Evolutionary conservation across 2,797 vertebrate species (phyloP).

Genomic region (Acrossocheilus fasciatus): DNA sequence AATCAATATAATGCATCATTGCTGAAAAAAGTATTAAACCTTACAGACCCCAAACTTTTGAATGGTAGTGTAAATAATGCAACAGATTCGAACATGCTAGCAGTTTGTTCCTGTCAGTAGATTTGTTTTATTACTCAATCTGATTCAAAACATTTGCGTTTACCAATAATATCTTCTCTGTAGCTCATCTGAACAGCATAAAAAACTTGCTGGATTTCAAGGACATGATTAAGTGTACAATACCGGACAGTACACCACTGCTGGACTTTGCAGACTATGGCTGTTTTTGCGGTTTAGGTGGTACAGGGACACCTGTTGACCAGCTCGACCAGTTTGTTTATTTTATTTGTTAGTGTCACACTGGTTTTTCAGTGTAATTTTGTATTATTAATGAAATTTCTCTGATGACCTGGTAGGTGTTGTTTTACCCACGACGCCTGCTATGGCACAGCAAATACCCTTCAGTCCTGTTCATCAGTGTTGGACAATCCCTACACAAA

Average conservation of each 20-base stretch:
- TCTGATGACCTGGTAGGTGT: slow-evolving; percentile 42
- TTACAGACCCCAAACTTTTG: neutral
- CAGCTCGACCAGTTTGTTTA: slow-evolving; percentile 57
- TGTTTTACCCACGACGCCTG: slow-evolving; percentile 56
- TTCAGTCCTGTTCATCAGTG: slow-evolving; percentile 30
- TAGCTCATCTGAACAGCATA: neutral
- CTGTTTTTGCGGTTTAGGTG: slow-evolving; percentile 65
- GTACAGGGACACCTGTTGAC: slow-evolving; percentile 59
- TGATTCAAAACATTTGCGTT: neutral
- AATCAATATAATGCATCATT: neutral
- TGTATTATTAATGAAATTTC: neutral
- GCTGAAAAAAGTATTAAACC: neutral
- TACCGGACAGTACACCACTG: slow-evolving; percentile 53
- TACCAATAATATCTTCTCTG: neutral
- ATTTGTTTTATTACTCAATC: neutral
- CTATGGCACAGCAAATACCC: slow-evolving; percentile 33
- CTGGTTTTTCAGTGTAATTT: neutral
- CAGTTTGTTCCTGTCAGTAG: neutral
- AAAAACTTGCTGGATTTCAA: slow-evolving; percentile 58
- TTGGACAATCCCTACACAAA: slow-evolving; percentile 39
- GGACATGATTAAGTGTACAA: slow-evolving; percentile 56
- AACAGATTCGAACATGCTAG: neutral
- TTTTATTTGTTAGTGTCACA: neutral
- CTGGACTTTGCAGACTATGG: slow-evolving; percentile 62
- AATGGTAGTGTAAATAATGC: neutral